Base-by-base conservation (phyloP, 2,113 vertebrate species). In the Triplophysa dalaica region DNA sequence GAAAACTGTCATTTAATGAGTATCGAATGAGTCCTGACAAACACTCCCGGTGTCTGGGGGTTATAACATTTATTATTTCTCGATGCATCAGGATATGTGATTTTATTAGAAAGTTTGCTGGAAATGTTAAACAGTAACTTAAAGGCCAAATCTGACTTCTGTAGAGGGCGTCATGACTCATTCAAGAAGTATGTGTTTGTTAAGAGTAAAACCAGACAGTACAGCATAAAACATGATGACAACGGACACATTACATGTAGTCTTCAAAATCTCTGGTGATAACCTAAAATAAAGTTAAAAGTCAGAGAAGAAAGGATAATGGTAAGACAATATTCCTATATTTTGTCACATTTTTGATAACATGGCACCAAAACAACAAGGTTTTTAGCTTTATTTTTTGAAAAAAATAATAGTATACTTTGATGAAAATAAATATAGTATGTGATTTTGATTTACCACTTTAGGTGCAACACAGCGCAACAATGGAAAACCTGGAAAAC, bases 51-150 rank as follows among this genome's bases (percentile, higher is more conserved):
- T 70, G 12, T 56, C 26, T 13, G n/a, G 13, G 70, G 29, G 29
- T 13, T 58, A 16, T 73, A 60, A 58, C 41, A 17, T 1, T 16
- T 52, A 56, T 19, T 8, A 3, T 58, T 22, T 72, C 70, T 58
- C 7, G 8, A 56, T 13, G 19, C 38, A 24, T n/a, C 33, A 45
- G 54, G 70, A 62, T 61, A 75, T 62, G 38, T 54, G 16, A 33
- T 17, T 70, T 17, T 48, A 41, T 58, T 22, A 22, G 52, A 29
- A 73, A 60, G 12, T 60, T 43, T 73, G 16, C 19, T 16, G 29
- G 52, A 60, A 62, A 62, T 75, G 72, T 62, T 75, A 75, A 75
- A 75, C 19, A 75, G n/a, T 75, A 75, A 75, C 72, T 48, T 22
- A 19, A 48, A 52, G 70, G 29, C 8, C 43, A 45, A 75, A 61